Percentiles rank a stretch among this genome's conserved stretches.
Conservation (phyloP, 2,888 invertebrate genomes). For the Spisula solida region DNA sequence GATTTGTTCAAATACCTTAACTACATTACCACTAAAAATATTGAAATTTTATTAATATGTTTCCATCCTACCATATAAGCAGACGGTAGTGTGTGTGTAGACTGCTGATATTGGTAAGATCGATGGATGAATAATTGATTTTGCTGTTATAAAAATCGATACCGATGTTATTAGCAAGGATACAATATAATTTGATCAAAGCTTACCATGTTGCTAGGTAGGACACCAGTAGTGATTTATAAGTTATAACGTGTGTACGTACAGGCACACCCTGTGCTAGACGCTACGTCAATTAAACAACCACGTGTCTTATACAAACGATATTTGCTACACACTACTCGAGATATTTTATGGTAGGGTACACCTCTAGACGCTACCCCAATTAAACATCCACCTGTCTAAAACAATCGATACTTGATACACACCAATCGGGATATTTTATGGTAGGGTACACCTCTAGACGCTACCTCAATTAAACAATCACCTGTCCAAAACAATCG, state of each 20-base stretch:
- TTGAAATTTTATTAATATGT: constrained; percentile 1
- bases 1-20: background rate
- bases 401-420: background rate
- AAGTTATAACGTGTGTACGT: no score
- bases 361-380: no score
- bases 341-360: no score
- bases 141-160: background rate
- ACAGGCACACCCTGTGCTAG: no score
- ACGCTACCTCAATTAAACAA: no score
- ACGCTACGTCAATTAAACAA: no score
- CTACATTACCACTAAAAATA: background rate
- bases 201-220: background rate
- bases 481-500: no score
- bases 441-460: no score
- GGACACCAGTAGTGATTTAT: background rate
- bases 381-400: background rate
- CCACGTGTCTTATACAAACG: background rate
- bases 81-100: background rate
- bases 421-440: no score
- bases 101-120: background rate
- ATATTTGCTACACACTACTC: no score
- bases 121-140: constrained; percentile 7
- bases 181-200: background rate
- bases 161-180: background rate
- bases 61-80: background rate